Evolutionary conservation across 2,797 vertebrate genomes (phyloP), one percentile per base, ranked within the genome.

Genomic region (Pangasius djambal): DNA sequence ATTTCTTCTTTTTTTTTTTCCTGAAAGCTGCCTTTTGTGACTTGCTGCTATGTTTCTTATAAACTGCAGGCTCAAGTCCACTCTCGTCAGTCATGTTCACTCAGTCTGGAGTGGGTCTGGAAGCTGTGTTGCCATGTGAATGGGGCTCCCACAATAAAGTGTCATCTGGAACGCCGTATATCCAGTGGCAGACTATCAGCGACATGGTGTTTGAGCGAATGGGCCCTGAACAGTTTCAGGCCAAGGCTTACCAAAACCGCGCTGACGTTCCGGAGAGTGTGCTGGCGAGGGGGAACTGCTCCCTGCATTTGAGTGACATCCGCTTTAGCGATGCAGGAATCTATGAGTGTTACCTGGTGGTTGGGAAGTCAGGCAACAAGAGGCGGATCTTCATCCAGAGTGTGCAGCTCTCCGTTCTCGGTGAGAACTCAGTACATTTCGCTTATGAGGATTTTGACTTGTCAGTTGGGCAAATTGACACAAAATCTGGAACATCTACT

Each of bases 331-430:
- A 96, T 78, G 89, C 89, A 0, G 95, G 95, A 1, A 48, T 86
- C 16, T 96, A 96, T 37, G 57, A 95, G 87, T 93, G 95, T 92
- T 96, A 93, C 91, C 86, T 96, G 91, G 72, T 95, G 87, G 86
- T 94, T 61, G 92, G 93, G 0, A 69, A 91, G 1, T 55, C 0
- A 0, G 52, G 69, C 77, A 31, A 28, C 13, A 92, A 87, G 1
- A 92, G 3, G 16, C 88, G 92, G 12, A 85, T 94, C 28, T 95
- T 95, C 83, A 89, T 96, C 4, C 92, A 95, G 86, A 93, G 92
- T 0, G 89, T 96, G 77, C 93, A 90, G n/a, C 93, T 96, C 31
- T 86, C 65, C 0, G 96, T 96, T 40, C 59, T 28, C 0, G 95
- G 95, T 96, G 0, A 92, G 93, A 75, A 84, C 16, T 52, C 31